Base-by-base conservation (phyloP, 2,797 vertebrate genomes). In the Microctenopoma steveboyesi region DNA sequence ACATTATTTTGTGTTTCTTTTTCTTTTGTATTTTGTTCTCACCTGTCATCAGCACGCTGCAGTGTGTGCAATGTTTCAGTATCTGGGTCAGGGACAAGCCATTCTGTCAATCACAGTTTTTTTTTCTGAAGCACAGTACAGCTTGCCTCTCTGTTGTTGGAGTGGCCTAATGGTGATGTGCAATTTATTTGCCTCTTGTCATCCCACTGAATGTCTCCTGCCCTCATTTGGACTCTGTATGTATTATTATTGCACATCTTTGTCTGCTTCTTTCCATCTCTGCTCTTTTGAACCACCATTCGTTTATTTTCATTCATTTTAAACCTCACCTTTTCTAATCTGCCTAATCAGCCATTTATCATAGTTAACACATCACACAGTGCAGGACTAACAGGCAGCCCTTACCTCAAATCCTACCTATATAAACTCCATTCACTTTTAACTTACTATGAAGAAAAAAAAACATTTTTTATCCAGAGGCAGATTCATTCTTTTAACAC, bases 41-140 rank as follows among this genome's bases (percentile, higher is more conserved):
- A 64, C 51, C 67, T 71, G 18, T 57, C 52, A 30, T 69, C 49
- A 58, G 49, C 51, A 58, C 42, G 27, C 47, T 72, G 25, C 49
- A 16, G 57, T 68, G 60, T 72, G 54, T 40, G 61, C 55, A 46
- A 28, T 66, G 69, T 51, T 64, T 84, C 75, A 80, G 76, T 85
- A 85, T 91, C 79, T 92, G 79, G 90, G 89, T 92, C 92, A 88
- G 88, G 90, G 83, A 86, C 85, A 82, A 55, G 53, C 55, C 78
- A 77, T 80, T 75, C 72, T 74, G 3, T 57, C 60, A 8, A 55
- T 62, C 48, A 42, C 42, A 67, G 66, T 9, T 67, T 61, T 70
- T 13, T 42, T 13, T 42, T 12, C 22, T 67, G 74, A 85, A 74
- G 57, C 42, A 43, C 55, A 70, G 56, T 28, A 69, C 79, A 84